These are phyloP conservation scores for Aegotheles bennettii DNA, from an alignment of 2,113 vertebrate species.

Conservation along the genomic window DNA sequence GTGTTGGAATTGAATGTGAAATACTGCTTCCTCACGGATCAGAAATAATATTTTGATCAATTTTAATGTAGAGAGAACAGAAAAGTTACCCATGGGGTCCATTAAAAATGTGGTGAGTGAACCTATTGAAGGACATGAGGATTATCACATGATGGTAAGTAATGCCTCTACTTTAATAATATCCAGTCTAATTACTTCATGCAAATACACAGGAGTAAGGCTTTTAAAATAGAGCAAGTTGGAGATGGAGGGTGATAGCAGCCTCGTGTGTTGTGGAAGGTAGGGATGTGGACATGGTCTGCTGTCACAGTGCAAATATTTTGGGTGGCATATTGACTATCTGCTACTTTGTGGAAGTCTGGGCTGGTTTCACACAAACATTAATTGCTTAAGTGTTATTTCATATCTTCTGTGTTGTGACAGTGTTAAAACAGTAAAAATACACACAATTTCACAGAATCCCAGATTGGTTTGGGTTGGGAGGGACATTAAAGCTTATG, in stretches of 20 bases:
- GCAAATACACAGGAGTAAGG: background rate
- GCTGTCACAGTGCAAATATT: background rate
- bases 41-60: conserved; percentile 33
- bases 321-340: background rate
- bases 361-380: background rate
- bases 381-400: background rate
- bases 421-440: background rate
- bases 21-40: background rate
- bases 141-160: conserved; percentile 99
- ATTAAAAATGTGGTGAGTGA: conserved; percentile 99
- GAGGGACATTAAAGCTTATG: too few species aligned
- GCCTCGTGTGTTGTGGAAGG: background rate
- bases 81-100: conserved; percentile 98
- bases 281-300: background rate
- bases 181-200: background rate
- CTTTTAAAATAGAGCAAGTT: background rate
- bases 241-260: background rate
- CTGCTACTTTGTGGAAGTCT: background rate
- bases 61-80: conserved; percentile 89
- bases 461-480: too few species aligned
- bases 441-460: too few species aligned
- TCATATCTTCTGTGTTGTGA: background rate
- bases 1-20: background rate
- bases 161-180: background rate
- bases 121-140: conserved; percentile 96